These are phyloP conservation scores for Tetragonisca angustula DNA, from an alignment of 2,888 invertebrate species.

Conservation along the genomic window DNA sequence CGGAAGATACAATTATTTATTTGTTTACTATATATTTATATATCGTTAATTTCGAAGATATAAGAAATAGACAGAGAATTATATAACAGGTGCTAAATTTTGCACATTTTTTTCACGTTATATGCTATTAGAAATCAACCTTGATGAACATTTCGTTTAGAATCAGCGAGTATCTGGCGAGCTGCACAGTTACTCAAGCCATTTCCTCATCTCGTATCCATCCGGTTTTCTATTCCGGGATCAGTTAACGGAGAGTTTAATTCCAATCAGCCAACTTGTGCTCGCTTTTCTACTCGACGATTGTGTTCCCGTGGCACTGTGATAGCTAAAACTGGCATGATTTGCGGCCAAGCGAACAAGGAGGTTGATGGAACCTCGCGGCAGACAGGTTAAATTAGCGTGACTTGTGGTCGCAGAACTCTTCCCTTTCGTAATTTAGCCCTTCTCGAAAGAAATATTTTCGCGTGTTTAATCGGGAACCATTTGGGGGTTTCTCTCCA, in stretches of 20 bases:
- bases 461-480: not conserved
- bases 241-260: not conserved
- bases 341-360: constrained; percentile 28
- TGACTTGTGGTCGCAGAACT: constrained; percentile 30
- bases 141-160: not conserved
- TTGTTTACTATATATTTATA: too few relatives aligned
- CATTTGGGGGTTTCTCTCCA: too few relatives aligned
- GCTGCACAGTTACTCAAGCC: not conserved
- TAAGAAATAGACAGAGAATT: too few relatives aligned
- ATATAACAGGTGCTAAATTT: too few relatives aligned
- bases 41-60: too few relatives aligned
- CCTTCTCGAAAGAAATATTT: not conserved
- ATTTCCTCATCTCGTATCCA: not conserved
- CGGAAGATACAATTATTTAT: too few relatives aligned
- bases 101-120: too few relatives aligned
- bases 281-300: not conserved
- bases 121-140: not conserved
- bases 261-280: constrained; percentile 7
- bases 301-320: constrained; percentile 14
- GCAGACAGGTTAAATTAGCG: constrained; percentile 33
- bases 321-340: constrained; percentile 8
- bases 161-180: not conserved
- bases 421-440: constrained; percentile 11
- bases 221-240: not conserved
- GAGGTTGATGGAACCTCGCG: constrained; percentile 12